These are phyloP conservation scores for Ancistrus triradiatus DNA, from an alignment of 2,113 vertebrate species.

Conservation along the genomic window DNA sequence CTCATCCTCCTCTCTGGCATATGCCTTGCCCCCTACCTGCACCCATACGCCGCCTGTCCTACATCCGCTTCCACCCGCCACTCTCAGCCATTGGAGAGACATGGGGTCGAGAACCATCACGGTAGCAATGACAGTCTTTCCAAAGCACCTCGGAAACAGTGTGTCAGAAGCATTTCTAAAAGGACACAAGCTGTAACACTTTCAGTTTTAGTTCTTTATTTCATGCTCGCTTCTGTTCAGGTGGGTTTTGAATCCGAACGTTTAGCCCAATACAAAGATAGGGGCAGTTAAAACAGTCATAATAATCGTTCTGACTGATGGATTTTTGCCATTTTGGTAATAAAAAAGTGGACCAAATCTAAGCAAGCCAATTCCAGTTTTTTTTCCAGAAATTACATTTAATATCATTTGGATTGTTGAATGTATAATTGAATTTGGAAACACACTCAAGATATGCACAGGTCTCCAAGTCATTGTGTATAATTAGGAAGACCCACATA, in stretches of 20 bases:
- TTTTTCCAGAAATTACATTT: too few relatives aligned
- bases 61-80: constrained; percentile 31
- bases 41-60: constrained; percentile 28
- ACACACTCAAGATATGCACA: constrained; percentile 35
- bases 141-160: constrained; percentile 54
- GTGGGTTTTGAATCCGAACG: not conserved
- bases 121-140: constrained; percentile 41
- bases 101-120: constrained; percentile 25
- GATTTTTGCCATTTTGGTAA: too few relatives aligned
- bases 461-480: constrained; percentile 40
- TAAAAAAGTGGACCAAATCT: too few relatives aligned
- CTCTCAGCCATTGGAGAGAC: constrained; percentile 29
- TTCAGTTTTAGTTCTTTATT: not conserved
- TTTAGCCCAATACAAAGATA: too few relatives aligned
- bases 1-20: constrained; percentile 39
- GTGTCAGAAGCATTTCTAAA: constrained; percentile 31
- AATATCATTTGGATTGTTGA: constrained; percentile 22
- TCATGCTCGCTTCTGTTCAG: not conserved
- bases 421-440: constrained; percentile 35
- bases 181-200: constrained; percentile 27
- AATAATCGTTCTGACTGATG: too few relatives aligned
- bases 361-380: too few relatives aligned
- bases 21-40: constrained; percentile 26
- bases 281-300: too few relatives aligned
- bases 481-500: constrained; percentile 43